Evolutionary conservation across 2,888 invertebrate genomes (phyloP).

Genomic region (Drosophila subquinaria): DNA sequence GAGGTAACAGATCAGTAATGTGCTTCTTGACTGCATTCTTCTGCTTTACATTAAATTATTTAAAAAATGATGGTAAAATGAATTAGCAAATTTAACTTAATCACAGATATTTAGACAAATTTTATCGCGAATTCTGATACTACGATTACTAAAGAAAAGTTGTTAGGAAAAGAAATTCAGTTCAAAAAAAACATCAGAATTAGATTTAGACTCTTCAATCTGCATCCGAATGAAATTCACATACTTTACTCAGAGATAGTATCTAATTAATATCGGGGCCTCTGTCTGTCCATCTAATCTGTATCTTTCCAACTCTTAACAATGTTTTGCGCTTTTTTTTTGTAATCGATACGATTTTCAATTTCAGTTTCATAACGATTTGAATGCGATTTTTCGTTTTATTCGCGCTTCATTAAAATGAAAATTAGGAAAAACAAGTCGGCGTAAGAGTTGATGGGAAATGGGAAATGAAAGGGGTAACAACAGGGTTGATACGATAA

Average conservation of each 20-base stretch:
- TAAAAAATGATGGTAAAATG: too few relatives aligned
- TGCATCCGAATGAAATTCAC: not conserved
- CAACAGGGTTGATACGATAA: conserved; percentile 17
- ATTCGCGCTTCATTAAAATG: conserved; percentile 77
- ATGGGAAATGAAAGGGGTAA: conserved; percentile 6
- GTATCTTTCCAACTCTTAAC: conserved; percentile 20
- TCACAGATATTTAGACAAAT: too few relatives aligned
- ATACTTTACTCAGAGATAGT: not conserved
- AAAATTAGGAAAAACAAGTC: conserved; percentile 71
- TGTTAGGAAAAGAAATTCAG: too few relatives aligned
- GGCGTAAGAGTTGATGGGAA: not conserved
- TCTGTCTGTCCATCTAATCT: not conserved
- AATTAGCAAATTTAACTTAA: too few relatives aligned
- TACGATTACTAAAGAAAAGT: too few relatives aligned
- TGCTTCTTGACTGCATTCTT: too few relatives aligned
- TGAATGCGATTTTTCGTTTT: conserved; percentile 44
- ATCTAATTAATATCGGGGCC: conserved; percentile 1
- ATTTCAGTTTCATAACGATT: conserved; percentile 42
- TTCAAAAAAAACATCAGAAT: too few relatives aligned
- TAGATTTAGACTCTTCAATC: not conserved
- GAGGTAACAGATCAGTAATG: too few relatives aligned
- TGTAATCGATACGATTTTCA: conserved; percentile 73
- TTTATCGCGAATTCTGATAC: too few relatives aligned
- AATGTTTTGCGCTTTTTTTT: conserved; percentile 40
- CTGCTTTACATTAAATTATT: too few relatives aligned